Evolutionary conservation across 92 coral and sea anemone species (phyloP).

Genomic region (Palythoa grandis): DNA sequence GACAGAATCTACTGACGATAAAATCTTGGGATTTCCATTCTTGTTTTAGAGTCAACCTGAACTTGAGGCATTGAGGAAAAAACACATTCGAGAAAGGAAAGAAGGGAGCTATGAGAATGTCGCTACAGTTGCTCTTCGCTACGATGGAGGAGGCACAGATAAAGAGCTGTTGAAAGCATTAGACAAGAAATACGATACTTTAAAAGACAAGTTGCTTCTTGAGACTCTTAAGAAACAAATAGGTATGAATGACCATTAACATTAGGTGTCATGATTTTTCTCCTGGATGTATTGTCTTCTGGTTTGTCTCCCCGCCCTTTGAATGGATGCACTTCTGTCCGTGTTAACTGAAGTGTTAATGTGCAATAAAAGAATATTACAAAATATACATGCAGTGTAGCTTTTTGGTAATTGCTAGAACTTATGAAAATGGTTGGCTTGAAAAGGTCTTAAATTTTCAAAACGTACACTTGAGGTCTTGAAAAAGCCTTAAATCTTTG

Average conservation of each 20-base stretch:
- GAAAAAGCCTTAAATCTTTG: no score
- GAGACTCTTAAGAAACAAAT: conserved; percentile 94
- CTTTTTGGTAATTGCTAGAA: no score
- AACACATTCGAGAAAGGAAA: conserved; percentile 79
- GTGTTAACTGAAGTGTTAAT: no score
- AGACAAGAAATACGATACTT: conserved; percentile 88
- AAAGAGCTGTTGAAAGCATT: conserved; percentile 79
- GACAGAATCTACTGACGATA: not conserved
- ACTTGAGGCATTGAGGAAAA: conserved; percentile 61
- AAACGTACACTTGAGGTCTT: no score
- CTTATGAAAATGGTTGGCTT: no score
- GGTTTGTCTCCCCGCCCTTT: no score
- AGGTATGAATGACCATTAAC: conserved; percentile 44
- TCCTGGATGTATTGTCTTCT: no score
- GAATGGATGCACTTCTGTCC: no score
- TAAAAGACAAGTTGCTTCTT: conserved; percentile 87
- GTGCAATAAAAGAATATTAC: no score
- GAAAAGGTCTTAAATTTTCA: no score
- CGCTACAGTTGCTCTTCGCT: conserved; percentile 79
- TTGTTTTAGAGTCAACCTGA: conserved; percentile 67
- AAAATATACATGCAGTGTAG: no score
- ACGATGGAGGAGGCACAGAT: conserved; percentile 93
- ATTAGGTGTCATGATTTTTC: not conserved
- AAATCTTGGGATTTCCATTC: not conserved
- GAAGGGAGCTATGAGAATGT: conserved; percentile 84